A percentile compares a stretch with the other conserved stretches of the same genome.
These are phyloP conservation scores for Gibbula magus DNA, from an alignment of 2,888 invertebrate species.

Conservation along the genomic window DNA sequence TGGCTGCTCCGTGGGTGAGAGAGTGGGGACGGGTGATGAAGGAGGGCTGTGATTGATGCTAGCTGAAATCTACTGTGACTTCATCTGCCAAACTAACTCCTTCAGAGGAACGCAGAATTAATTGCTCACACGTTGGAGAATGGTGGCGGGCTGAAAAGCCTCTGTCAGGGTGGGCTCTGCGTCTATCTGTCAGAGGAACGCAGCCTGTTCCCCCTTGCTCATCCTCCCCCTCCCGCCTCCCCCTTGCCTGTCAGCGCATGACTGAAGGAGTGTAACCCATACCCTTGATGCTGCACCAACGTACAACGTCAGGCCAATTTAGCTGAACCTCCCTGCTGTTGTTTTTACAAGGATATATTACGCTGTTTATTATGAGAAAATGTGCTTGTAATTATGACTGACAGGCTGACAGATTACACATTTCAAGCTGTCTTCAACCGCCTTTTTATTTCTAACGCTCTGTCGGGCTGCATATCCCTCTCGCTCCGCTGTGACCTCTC, in stretches of 20 bases:
- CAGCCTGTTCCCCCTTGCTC: not conserved
- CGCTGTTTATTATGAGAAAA: slow-evolving; percentile 34
- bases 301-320: not conserved
- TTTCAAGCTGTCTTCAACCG: slow-evolving; percentile 6
- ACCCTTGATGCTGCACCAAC: slow-evolving; percentile 31
- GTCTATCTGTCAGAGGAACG: slow-evolving; percentile 17
- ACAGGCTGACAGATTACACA: slow-evolving; percentile 28
- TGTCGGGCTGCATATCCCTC: slow-evolving; percentile 5
- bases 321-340: not conserved
- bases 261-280: slow-evolving; percentile 31
- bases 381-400: slow-evolving; percentile 31
- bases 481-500: slow-evolving; percentile 4
- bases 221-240: not conserved
- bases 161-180: slow-evolving; percentile 13
- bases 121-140: slow-evolving; percentile 26
- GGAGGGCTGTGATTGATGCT: slow-evolving; percentile 43
- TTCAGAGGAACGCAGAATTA: slow-evolving; percentile 32
- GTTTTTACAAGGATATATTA: slow-evolving; percentile 15
- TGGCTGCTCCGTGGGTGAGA: not conserved
- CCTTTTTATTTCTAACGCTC: slow-evolving; percentile 17
- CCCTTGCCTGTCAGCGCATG: slow-evolving; percentile 30
- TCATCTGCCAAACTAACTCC: slow-evolving; percentile 37
- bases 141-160: not conserved
- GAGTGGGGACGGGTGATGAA: slow-evolving; percentile 21
- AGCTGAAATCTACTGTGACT: slow-evolving; percentile 46